These are phyloP conservation scores for Daboia siamensis DNA, from an alignment of 2,113 vertebrate species.

Conservation along the genomic window DNA sequence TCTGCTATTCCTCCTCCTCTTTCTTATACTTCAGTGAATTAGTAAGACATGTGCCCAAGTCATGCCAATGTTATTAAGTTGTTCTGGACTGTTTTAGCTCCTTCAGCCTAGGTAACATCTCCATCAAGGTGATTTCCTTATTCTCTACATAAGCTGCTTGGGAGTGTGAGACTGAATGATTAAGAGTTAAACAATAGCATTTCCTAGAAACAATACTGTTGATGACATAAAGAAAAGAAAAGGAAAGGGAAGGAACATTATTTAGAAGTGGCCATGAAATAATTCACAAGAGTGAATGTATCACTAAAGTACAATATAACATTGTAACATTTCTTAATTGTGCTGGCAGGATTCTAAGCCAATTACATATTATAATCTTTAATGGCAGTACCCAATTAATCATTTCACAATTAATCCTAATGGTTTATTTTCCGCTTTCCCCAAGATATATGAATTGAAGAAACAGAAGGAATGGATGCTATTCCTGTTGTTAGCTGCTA, in stretches of 20 bases:
- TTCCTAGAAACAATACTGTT: background rate
- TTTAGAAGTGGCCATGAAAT: background rate
- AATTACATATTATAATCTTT: background rate
- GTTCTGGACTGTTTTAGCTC: background rate
- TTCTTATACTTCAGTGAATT: background rate
- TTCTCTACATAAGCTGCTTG: background rate
- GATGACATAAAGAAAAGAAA: background rate
- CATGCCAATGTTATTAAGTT: background rate
- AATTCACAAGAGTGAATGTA: background rate
- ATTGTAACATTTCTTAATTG: background rate
- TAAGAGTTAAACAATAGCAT: background rate
- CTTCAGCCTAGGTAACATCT: background rate
- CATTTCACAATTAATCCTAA: background rate
- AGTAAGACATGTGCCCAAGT: background rate
- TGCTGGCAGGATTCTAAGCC: background rate
- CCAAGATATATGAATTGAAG: background rate
- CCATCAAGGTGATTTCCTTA: background rate
- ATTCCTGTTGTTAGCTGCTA: background rate
- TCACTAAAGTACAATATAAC: background rate
- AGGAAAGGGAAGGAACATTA: background rate
- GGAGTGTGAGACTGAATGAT: background rate
- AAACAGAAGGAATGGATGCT: background rate
- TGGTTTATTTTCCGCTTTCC: background rate
- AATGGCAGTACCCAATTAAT: background rate
- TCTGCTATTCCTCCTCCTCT: background rate